A percentile compares a stretch with the other conserved stretches of the same genome.
Evolutionary conservation across 2,113 vertebrate genomes (phyloP).

Genomic region (Hippoglossus stenolepis): DNA sequence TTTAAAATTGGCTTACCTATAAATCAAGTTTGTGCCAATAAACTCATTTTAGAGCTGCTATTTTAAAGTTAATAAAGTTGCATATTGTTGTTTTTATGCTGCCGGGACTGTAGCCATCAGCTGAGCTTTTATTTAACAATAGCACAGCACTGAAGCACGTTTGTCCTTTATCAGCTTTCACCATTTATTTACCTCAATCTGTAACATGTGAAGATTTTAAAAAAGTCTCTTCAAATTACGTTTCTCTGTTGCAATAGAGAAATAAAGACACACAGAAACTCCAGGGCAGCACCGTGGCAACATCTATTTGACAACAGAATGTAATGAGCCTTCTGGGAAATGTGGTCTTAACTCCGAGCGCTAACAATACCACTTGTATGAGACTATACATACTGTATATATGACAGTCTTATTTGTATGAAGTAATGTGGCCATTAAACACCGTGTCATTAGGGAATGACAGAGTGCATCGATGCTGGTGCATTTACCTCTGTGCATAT

Average conservation of each 20-base stretch:
- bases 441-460: slow-evolving; percentile 36
- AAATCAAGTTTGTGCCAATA: too few species aligned
- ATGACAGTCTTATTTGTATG: slow-evolving; percentile 23
- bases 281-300: slow-evolving; percentile 7
- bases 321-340: slow-evolving; percentile 34
- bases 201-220: neutral
- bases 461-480: slow-evolving; percentile 22
- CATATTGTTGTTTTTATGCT: too few species aligned
- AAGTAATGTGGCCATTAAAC: slow-evolving; percentile 43
- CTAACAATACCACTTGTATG: slow-evolving; percentile 7
- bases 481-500: slow-evolving; percentile 20
- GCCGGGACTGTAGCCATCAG: too few species aligned
- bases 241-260: too few species aligned
- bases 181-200: slow-evolving; percentile 16
- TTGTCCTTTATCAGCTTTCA: neutral
- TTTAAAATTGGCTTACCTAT: too few species aligned
- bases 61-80: too few species aligned
- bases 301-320: slow-evolving; percentile 30
- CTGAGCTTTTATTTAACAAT: too few species aligned
- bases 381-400: slow-evolving; percentile 18
- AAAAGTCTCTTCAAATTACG: too few species aligned
- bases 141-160: too few species aligned
- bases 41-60: too few species aligned
- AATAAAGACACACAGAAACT: slow-evolving; percentile 25
- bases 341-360: slow-evolving; percentile 21